Conservation (phyloP, 2,113 vertebrate species). For the Pseudonaja textilis region DNA sequence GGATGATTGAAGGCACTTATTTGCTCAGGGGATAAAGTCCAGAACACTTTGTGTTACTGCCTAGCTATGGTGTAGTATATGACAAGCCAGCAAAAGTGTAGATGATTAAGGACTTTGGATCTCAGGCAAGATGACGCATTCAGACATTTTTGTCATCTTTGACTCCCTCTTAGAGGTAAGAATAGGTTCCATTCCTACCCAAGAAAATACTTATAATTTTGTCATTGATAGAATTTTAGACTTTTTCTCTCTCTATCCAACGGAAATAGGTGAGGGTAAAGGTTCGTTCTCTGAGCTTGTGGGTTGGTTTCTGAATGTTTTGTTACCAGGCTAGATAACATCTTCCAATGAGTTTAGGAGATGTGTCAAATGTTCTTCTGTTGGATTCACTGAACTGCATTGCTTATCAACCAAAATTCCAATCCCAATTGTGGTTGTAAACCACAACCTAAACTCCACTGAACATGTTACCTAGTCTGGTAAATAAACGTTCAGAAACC, state of each 20-base stretch:
- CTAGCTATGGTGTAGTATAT: background rate
- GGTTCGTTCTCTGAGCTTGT: no score
- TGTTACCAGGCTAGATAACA: no score
- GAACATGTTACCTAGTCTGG: no score
- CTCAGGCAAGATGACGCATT: background rate
- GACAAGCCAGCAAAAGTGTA: background rate
- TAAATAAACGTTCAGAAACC: no score
- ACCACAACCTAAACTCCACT: no score
- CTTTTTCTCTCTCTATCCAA: background rate
- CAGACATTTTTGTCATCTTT: background rate
- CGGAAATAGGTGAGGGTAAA: background rate
- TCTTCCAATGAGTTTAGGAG: no score
- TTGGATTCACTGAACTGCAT: no score
- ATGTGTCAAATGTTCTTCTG: no score
- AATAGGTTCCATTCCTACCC: background rate
- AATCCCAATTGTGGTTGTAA: no score
- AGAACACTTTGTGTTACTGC: background rate
- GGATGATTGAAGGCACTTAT: background rate
- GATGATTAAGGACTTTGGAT: background rate
- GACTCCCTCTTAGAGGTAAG: background rate
- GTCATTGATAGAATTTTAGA: background rate
- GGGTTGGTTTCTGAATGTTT: no score
- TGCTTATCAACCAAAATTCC: no score
- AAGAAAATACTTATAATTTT: background rate
- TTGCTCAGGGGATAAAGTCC: constrained; percentile 11